phyloP scores from a whole-genome alignment of 2,888 invertebrate genomes.

The Eristalis intricaria region DNA sequence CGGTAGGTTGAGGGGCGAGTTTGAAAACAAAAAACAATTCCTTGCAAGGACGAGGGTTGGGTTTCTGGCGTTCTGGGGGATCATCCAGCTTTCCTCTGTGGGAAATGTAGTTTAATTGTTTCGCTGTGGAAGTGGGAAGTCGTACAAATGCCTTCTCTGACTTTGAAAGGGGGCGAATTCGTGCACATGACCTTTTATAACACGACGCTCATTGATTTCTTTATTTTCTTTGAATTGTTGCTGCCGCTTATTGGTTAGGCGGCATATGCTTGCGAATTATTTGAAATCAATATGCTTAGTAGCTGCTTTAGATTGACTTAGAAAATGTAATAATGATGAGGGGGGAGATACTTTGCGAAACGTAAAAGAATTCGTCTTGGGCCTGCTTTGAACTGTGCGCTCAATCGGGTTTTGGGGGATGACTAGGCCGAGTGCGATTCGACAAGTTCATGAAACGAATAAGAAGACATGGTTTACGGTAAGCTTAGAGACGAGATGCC shows the following conservation, averaged over 20 bases:
- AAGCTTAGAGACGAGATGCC: too few relatives aligned
- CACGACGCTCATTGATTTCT: neutral
- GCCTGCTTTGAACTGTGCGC: neutral
- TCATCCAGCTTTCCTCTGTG: neutral
- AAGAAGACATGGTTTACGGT: too few relatives aligned
- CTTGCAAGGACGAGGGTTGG: neutral
- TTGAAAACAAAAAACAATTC: slow-evolving; percentile 9
- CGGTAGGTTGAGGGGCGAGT: slow-evolving; percentile 40
- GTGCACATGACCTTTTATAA: neutral
- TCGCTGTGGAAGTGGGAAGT: neutral
- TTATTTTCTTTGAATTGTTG: neutral
- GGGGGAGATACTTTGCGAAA: too few relatives aligned
- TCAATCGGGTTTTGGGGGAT: neutral
- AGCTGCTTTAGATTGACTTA: neutral
- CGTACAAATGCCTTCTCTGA: neutral
- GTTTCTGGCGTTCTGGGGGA: neutral
- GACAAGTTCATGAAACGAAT: too few relatives aligned
- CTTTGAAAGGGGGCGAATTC: neutral
- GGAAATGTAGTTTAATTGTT: neutral
- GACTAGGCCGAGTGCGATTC: too few relatives aligned
- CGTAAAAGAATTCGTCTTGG: neutral
- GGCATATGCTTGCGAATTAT: neutral
- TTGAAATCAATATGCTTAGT: neutral
- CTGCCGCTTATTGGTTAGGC: neutral
- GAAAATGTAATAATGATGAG: neutral